Evolutionary conservation across 2,888 invertebrate species (phyloP).

Genomic region (Myathropa florea): DNA sequence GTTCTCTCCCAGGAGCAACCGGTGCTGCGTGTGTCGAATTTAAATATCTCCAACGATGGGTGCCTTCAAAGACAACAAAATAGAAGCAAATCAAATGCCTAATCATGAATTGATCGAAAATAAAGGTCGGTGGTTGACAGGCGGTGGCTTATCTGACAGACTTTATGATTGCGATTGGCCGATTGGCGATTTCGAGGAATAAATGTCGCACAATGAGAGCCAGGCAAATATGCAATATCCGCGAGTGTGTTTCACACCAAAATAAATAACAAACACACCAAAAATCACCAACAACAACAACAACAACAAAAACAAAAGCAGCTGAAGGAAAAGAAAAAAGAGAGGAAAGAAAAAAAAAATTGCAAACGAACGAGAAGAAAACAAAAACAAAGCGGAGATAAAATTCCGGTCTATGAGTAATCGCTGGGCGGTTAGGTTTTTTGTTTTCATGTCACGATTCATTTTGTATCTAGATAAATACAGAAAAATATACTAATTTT

Average conservation of each 20-base stretch:
- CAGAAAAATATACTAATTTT: conserved; percentile 32
- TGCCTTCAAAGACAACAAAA: background rate
- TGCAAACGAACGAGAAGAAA: background rate
- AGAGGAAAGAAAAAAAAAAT: background rate
- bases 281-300: no score
- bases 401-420: conserved; percentile 70
- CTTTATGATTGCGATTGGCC: background rate
- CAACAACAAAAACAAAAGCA: conserved; percentile 1
- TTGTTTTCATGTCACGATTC: conserved; percentile 57
- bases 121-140: background rate
- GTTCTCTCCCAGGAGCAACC: background rate
- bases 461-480: conserved; percentile 52
- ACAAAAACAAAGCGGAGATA: conserved; percentile 19
- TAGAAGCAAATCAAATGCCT: background rate
- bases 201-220: conserved; percentile 19
- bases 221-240: background rate
- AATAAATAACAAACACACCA: no score
- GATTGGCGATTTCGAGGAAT: background rate
- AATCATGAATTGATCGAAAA: background rate
- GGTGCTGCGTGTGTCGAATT: background rate
- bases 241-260: background rate
- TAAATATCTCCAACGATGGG: background rate
- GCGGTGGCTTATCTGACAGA: background rate
- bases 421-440: conserved; percentile 45
- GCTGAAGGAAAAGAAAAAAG: background rate